phyloP scores from a whole-genome alignment of 1,140 invertebrate genomes.

The Drosophila triauraria region DNA sequence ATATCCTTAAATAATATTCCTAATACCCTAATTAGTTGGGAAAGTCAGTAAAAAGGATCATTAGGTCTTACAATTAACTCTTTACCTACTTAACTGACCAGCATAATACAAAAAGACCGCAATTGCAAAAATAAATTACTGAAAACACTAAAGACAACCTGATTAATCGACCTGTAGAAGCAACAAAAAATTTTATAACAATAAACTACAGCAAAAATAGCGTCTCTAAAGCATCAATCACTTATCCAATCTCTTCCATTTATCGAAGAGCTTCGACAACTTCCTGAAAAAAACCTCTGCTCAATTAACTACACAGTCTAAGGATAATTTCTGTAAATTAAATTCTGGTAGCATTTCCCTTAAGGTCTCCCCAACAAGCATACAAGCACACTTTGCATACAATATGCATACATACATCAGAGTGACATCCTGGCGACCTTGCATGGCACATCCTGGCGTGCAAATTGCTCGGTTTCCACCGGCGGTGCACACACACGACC shows the following conservation, averaged over 20 bases:
- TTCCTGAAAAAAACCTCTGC: too few species aligned
- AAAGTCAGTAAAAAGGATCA: too few species aligned
- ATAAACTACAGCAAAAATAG: not conserved
- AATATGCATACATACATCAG: slow-evolving; percentile 24
- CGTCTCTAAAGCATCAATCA: not conserved
- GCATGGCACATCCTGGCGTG: slow-evolving; percentile 7
- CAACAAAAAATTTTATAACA: not conserved
- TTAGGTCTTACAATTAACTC: not conserved
- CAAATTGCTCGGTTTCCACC: slow-evolving; percentile 40
- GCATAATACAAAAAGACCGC: not conserved
- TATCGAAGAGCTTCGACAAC: not conserved
- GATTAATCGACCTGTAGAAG: not conserved
- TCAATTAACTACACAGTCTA: slow-evolving; percentile 2
- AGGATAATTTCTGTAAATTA: slow-evolving; percentile 8
- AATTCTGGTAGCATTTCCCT: not conserved
- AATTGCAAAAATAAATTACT: not conserved
- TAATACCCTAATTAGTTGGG: too few species aligned
- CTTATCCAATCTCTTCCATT: not conserved
- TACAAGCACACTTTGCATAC: not conserved
- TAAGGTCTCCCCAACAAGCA: not conserved
- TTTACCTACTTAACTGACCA: not conserved
- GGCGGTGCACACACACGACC: slow-evolving; percentile 22
- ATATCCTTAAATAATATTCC: too few species aligned
- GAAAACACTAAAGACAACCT: not conserved
- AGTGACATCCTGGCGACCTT: slow-evolving; percentile 26